A percentile compares a stretch with the other conserved stretches of the same genome.
phyloP scores from a whole-genome alignment of 2,888 invertebrate genomes.

The Zygaena filipendulae region DNA sequence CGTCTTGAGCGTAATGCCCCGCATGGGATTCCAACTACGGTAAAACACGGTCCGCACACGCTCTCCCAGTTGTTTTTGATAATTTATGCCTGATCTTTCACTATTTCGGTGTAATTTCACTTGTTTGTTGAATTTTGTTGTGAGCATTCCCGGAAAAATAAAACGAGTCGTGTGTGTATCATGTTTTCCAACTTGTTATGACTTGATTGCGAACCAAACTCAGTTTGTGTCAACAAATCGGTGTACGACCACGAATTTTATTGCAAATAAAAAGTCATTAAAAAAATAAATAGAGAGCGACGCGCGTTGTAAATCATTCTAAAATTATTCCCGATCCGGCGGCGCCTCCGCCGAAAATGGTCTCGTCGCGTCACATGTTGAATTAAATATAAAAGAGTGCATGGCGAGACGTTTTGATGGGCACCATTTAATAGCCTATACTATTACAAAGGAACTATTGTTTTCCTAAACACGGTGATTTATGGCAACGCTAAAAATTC shows the following conservation, averaged over 20 bases:
- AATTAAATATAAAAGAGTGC: constrained; percentile 3
- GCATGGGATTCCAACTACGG: constrained; percentile 38
- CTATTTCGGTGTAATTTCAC: constrained; percentile 5
- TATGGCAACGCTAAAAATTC: constrained; percentile 35
- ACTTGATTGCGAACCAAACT: background rate
- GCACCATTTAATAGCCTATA: constrained; percentile 57
- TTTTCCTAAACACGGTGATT: constrained; percentile 57
- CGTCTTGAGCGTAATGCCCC: constrained; percentile 59
- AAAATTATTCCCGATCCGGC: constrained; percentile 37
- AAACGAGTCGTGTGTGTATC: too few relatives aligned
- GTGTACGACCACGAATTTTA: constrained; percentile 23
- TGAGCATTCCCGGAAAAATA: too few relatives aligned
- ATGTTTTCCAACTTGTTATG: too few relatives aligned
- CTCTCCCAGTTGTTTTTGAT: constrained; percentile 23
- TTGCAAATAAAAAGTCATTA: constrained; percentile 32
- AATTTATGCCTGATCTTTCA: constrained; percentile 29
- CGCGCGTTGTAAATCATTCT: constrained; percentile 45
- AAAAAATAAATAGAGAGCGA: constrained; percentile 12
- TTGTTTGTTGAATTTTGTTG: background rate
- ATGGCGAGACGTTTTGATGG: constrained; percentile 43
- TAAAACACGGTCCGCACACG: constrained; percentile 28
- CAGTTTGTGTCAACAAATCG: background rate
- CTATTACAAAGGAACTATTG: constrained; percentile 64
- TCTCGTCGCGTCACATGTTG: constrained; percentile 17
- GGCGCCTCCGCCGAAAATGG: constrained; percentile 33